phyloP scores from a whole-genome alignment of 2,113 vertebrate genomes.

The Lycaon pictus region DNA sequence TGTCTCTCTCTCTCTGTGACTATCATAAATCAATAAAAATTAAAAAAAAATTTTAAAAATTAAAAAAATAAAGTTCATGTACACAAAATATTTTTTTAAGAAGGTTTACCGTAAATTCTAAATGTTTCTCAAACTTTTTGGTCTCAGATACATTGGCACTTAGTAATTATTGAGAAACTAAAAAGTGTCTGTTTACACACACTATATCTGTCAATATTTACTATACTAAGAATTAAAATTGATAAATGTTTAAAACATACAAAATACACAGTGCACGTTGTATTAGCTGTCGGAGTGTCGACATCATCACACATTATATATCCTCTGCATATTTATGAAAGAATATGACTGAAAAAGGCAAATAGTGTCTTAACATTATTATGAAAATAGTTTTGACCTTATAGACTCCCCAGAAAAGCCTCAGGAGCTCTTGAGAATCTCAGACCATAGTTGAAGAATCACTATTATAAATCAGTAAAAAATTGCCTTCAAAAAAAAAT shows the following conservation, averaged over 20 bases:
- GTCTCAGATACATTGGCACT: background rate
- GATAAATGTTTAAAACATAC: background rate
- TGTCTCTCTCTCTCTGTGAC: too few relatives aligned
- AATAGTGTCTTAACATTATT: background rate
- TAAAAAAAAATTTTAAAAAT: too few relatives aligned
- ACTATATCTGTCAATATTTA: background rate
- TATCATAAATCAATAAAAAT: too few relatives aligned
- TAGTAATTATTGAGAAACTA: background rate
- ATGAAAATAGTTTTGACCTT: background rate
- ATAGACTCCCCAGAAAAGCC: background rate
- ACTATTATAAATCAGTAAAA: background rate
- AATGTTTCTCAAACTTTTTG: background rate
- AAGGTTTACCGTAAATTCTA: conserved; percentile 27
- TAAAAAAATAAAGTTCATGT: background rate
- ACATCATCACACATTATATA: background rate
- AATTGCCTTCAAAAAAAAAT: background rate
- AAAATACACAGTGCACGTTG: background rate
- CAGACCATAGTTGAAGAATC: background rate
- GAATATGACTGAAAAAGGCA: background rate
- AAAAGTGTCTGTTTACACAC: background rate
- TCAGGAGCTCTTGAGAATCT: background rate
- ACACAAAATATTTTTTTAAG: background rate
- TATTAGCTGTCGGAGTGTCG: background rate
- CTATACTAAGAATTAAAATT: background rate
- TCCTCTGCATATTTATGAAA: background rate